Percentiles rank a stretch among this genome's conserved stretches.
phyloP scores from a whole-genome alignment of 1,140 invertebrate genomes.

The Battus philenor region DNA sequence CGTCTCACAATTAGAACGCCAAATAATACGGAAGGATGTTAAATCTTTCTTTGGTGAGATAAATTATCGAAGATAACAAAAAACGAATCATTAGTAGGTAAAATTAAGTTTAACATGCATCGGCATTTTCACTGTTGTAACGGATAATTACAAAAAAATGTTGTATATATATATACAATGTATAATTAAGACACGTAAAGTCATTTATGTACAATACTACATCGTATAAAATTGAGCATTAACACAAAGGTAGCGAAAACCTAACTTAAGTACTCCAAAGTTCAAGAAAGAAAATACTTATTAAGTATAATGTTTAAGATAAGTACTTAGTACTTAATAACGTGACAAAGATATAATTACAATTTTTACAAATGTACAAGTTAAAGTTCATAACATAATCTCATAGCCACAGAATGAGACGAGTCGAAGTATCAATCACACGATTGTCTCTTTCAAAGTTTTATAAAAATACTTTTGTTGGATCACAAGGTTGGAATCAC shows the following conservation, averaged over 20 bases:
- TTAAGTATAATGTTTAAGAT: conserved; percentile 32
- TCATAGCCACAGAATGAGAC: conserved; percentile 66
- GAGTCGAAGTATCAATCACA: conserved; percentile 35
- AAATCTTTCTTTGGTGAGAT: conserved; percentile 58
- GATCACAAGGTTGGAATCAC: conserved; percentile 66
- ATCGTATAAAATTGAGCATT: conserved; percentile 70
- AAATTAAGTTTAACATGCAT: conserved; percentile 13
- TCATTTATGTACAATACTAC: conserved; percentile 69
- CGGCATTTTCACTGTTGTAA: conserved; percentile 8
- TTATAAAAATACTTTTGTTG: conserved; percentile 50
- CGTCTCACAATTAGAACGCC: conserved; percentile 17
- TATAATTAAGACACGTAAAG: conserved; percentile 36
- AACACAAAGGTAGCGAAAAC: conserved; percentile 57
- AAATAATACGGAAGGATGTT: conserved; percentile 25
- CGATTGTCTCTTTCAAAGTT: conserved; percentile 36
- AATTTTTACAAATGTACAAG: conserved; percentile 59
- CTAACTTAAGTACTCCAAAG: conserved; percentile 49
- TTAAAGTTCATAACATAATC: conserved; percentile 62
- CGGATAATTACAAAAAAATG: conserved; percentile 13
- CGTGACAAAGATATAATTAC: conserved; percentile 32
- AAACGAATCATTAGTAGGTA: conserved; percentile 22
- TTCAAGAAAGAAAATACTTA: conserved; percentile 38
- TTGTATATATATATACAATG: conserved; percentile 32
- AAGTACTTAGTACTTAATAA: conserved; percentile 71
- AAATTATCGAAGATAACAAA: conserved; percentile 26